A percentile compares a stretch with the other conserved stretches of the same genome.
phyloP scores from a whole-genome alignment of 92 coral and sea anemone genomes.

The Bergia puertoricense region DNA sequence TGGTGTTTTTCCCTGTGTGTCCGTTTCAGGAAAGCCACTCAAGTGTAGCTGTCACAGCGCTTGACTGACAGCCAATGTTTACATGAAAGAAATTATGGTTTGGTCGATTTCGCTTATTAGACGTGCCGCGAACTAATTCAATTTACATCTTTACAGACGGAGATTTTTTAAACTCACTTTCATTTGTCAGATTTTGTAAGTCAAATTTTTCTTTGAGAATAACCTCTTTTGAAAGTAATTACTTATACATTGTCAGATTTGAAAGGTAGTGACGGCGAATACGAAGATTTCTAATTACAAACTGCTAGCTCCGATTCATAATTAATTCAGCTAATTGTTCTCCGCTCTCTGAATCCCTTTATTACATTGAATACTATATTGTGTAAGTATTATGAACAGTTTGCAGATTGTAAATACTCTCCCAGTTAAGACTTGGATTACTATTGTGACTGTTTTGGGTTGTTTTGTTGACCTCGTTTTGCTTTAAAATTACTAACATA shows the following conservation, averaged over 20 bases:
- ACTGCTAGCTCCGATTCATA: constrained; percentile 23
- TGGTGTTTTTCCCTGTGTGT: constrained; percentile 17
- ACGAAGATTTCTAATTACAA: constrained; percentile 38
- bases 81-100: constrained; percentile 46
- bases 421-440: constrained; percentile 6
- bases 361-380: constrained; percentile 12
- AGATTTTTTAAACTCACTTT: neutral
- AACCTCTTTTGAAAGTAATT: constrained; percentile 32
- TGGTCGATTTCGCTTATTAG: neutral
- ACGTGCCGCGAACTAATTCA: constrained; percentile 1
- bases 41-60: constrained; percentile 42
- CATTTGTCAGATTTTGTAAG: neutral
- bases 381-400: constrained; percentile 8
- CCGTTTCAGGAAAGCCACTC: constrained; percentile 44
- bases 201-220: neutral
- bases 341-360: constrained; percentile 34
- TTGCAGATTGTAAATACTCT: constrained; percentile 11
- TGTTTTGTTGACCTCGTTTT: neutral
- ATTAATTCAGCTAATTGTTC: constrained; percentile 40
- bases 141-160: neutral
- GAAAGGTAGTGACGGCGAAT: constrained; percentile 15
- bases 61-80: constrained; percentile 38
- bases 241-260: constrained; percentile 15
- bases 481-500: neutral
- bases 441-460: neutral